Evolutionary conservation across 2,797 vertebrate genomes (phyloP), one percentile per base, ranked within the genome.

Genomic region (Diglossa cyanea): DNA sequence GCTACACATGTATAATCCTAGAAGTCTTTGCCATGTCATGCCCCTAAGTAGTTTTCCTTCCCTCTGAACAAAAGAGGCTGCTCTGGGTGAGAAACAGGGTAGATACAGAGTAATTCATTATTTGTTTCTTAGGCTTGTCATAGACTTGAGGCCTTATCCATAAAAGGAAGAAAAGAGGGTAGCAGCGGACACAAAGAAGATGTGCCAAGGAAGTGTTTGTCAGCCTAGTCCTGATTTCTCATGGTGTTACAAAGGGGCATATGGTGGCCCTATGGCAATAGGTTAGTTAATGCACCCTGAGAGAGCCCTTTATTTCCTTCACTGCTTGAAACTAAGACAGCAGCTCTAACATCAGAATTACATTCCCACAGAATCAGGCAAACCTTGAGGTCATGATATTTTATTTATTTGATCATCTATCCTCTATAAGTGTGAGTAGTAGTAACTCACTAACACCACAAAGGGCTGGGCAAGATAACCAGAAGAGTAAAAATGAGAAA

Each of bases 321-420:
- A 0, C 10, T 57, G 10, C 26, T 82, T 87, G 45, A 87, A 94
- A 62, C 26, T 60, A 40, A 40, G 26, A 28, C 11, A 73, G 35
- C 28, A 86, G 10, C 13, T 70, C 23, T 66, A 51, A 61, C 5
- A n/a, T 54, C 30, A 73, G n/a, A 86, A 81, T 47, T 20, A 13
- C 24, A 31, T 39, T 73, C 13, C 26, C 30, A 70, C 6, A 67
- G 33, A 67, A 77, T 51, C n/a, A 87, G 28, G 12, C 2, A 90
- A 74, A 76, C 2, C 9, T 63, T 74, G 6, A 79, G 5, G 18
- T 60, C 0, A 0, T 48, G 13, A 26, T 2, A 13, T 20, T 26
- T 82, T 37, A 51, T 55, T 65, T 39, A 16, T 84, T 44, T 85
- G 28, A 42, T 74, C 31, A 28, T 65, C 6, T 54, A 33, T 73